Evolutionary conservation across 2,797 vertebrate species (phyloP), one percentile per base, ranked within the genome.

Genomic region (Sciurus vulgaris): DNA sequence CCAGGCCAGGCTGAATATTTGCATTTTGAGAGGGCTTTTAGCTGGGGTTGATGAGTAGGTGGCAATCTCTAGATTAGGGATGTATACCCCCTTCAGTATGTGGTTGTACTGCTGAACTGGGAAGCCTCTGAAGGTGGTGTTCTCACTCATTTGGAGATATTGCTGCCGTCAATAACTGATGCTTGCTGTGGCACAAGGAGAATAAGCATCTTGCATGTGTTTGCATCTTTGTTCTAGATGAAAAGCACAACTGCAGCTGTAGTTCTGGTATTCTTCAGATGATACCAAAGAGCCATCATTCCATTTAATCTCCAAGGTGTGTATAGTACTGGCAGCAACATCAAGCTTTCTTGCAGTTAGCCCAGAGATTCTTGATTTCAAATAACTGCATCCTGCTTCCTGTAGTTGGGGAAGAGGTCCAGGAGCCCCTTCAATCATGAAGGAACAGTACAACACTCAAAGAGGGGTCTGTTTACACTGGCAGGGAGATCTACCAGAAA

Each of bases 11-110:
- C 9, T 95, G 18, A 8, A 54, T 81, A 47, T 83, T 69, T 77
- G 17, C 33, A 82, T 73, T 85, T 88, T 70, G 89, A 74, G 51
- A 35, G n/a, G 51, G 28, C 18, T 65, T 82, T 91, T 92, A 79
- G 20, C 11, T 18, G 49, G 30, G 38, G 33, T 3, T 67, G 6
- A 26, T 73, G 35, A 85, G 14, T 56, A 41, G 28, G 54, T 24
- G 5, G 20, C 54, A 91, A 6, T 72, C n/a, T 94, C 20, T 76
- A 28, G n/a, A 28, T 38, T 30, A 76, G 35, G 73, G 38, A 14
- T 59, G 15, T 70, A 10, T 38, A 17, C 33, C 35, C 56, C 49
- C n/a, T 79, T n/a, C 33, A 61, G 14, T 20, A 74, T 0, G 2
- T 9, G 28, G 33, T 33, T 24, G 0, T 22, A 44, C 65, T 77